Percentiles rank a stretch among this genome's conserved stretches.
phyloP scores from a whole-genome alignment of 1,140 invertebrate genomes.

The Dendroctonus ponderosae region DNA sequence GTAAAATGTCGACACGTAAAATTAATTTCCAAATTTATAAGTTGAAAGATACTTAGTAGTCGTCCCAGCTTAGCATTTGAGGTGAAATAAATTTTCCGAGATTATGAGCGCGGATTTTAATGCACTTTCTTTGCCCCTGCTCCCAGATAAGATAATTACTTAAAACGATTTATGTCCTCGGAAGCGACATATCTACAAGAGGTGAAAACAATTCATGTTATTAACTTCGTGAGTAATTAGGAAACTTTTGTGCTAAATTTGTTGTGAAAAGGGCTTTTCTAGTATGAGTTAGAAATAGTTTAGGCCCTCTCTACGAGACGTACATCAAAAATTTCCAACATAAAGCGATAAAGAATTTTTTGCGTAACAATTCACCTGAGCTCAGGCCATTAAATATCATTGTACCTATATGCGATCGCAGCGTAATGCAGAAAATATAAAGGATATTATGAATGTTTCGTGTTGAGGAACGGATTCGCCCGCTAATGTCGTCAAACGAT shows the following conservation, averaged over 20 bases:
- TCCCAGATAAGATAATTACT: conserved; percentile 25
- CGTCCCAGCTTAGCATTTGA: conserved; percentile 17
- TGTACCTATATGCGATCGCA: too few species aligned
- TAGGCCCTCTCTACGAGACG: too few species aligned
- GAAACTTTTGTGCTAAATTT: conserved; percentile 4
- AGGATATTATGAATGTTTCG: too few species aligned
- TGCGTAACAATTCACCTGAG: too few species aligned
- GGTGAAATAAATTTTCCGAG: conserved; percentile 23
- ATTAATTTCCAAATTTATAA: conserved; percentile 20
- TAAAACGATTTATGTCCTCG: conserved; percentile 19
- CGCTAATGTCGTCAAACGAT: too few species aligned
- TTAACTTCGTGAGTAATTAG: conserved; percentile 15
- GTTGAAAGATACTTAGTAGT: conserved; percentile 21
- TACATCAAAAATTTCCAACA: too few species aligned
- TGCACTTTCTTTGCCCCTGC: conserved; percentile 3
- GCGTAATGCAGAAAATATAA: too few species aligned
- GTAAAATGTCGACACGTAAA: conserved; percentile 19
- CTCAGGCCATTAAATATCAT: too few species aligned
- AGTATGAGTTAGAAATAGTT: too few species aligned
- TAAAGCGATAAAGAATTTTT: too few species aligned
- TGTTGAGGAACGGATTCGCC: too few species aligned
- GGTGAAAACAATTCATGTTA: conserved; percentile 17
- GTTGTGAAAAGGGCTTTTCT: too few species aligned
- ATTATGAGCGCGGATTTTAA: conserved; percentile 15
- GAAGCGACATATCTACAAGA: conserved; percentile 11